Percentiles rank a stretch among this genome's conserved stretches.
Evolutionary conservation across 2,797 vertebrate species (phyloP).

Genomic region (Simalia tracyae): DNA sequence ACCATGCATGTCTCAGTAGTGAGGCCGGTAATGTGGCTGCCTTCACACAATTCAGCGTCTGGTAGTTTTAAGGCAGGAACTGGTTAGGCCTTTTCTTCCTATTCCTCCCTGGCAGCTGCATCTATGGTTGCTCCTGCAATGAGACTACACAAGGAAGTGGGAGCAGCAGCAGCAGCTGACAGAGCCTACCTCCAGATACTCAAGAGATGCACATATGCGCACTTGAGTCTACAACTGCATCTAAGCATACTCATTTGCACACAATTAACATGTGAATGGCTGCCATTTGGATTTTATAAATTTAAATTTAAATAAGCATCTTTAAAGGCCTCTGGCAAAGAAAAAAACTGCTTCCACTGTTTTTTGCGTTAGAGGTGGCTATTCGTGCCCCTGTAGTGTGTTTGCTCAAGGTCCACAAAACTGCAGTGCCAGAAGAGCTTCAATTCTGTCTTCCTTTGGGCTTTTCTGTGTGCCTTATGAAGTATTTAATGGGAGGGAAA

Average conservation of each 20-base stretch:
- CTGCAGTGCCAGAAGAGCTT: not conserved
- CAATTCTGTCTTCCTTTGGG: not conserved
- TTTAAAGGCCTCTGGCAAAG: not conserved
- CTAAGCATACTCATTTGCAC: not conserved
- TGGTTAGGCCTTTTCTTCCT: not conserved
- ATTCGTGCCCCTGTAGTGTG: not conserved
- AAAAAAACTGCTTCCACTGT: not conserved
- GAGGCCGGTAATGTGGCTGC: not conserved
- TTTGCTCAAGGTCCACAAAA: not conserved
- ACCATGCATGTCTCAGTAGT: not conserved
- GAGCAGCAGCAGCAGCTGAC: not conserved
- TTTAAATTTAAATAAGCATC: not conserved
- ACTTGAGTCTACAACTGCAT: not conserved
- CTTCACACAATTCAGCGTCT: not conserved
- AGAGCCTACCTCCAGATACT: not conserved
- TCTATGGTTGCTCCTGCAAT: not conserved
- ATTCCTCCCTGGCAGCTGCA: not conserved
- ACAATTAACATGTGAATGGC: not conserved
- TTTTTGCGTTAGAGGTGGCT: not conserved
- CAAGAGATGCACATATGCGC: not conserved
- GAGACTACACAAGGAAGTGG: not conserved
- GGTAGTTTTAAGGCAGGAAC: not conserved
- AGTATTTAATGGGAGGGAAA: not conserved
- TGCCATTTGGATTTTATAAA: not conserved
- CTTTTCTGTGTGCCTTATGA: not conserved